Percentiles rank a stretch among this genome's conserved stretches.
Conservation (phyloP, 2,113 vertebrate species). For the Tragelaphus strepsiceros region DNA sequence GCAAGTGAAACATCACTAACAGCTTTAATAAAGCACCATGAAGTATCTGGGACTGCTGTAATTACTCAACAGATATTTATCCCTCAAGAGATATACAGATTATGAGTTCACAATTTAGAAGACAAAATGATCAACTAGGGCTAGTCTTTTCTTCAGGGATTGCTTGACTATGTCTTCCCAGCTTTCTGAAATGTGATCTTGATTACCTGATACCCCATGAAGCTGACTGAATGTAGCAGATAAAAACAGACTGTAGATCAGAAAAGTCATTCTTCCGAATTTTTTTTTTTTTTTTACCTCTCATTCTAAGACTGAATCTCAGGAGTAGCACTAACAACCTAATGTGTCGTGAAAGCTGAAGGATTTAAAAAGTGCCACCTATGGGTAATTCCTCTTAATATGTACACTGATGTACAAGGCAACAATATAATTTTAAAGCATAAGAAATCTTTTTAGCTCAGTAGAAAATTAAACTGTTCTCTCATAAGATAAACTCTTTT, state of each 20-base stretch:
- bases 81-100: background rate
- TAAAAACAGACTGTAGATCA: background rate
- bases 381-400: background rate
- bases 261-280: background rate
- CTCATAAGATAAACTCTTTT: background rate
- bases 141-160: background rate
- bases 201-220: background rate
- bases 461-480: background rate
- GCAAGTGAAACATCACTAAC: background rate
- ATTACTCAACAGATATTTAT: background rate
- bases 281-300: background rate
- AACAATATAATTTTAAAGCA: background rate
- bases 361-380: background rate
- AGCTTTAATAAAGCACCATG: constrained; percentile 21
- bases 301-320: background rate
- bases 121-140: background rate
- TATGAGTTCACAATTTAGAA: background rate
- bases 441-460: background rate
- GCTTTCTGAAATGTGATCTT: background rate
- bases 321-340: background rate
- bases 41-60: background rate
- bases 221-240: background rate
- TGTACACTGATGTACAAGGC: background rate
- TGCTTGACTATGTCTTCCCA: background rate
- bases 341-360: constrained; percentile 1